Evolutionary conservation across 1,140 invertebrate genomes (phyloP).

Genomic region (Periplaneta americana): DNA sequence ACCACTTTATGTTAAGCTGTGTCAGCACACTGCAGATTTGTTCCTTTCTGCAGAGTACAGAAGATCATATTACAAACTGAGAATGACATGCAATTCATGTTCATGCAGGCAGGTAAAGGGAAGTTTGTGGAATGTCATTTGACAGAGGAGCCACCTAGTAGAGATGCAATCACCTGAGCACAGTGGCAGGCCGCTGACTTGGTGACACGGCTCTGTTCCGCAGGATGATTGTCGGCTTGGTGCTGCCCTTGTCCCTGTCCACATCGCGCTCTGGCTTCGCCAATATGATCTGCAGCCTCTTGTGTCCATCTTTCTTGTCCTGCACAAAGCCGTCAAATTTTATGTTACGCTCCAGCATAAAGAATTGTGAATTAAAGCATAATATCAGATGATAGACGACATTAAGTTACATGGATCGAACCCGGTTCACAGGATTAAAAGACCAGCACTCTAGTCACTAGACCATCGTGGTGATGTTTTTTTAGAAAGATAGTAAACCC

Average conservation of each 20-base stretch:
- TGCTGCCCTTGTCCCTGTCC: conserved; percentile 10
- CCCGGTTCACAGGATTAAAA: not conserved
- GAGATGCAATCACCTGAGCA: not conserved
- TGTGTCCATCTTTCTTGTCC: conserved; percentile 9
- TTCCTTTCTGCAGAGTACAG: too few relatives aligned
- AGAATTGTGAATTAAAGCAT: not conserved
- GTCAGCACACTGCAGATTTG: too few relatives aligned
- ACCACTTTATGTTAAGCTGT: too few relatives aligned
- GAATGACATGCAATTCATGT: too few relatives aligned
- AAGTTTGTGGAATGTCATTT: too few relatives aligned
- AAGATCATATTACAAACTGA: too few relatives aligned
- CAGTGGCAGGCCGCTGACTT: conserved; percentile 33
- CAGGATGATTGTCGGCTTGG: conserved; percentile 45
- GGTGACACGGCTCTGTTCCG: conserved; percentile 45
- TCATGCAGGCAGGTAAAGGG: too few relatives aligned
- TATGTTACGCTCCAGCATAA: not conserved
- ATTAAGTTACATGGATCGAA: not conserved
- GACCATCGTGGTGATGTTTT: too few relatives aligned
- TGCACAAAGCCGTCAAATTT: conserved; percentile 3
- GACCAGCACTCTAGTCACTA: too few relatives aligned
- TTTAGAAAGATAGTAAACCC: too few relatives aligned
- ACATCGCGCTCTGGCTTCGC: conserved; percentile 20
- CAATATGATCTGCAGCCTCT: conserved; percentile 16
- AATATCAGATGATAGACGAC: too few relatives aligned
- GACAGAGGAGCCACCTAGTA: too few relatives aligned